Evolutionary conservation across 2,113 vertebrate genomes (phyloP), one percentile per base, ranked within the genome.

Genomic region (Centropus bengalensis): DNA sequence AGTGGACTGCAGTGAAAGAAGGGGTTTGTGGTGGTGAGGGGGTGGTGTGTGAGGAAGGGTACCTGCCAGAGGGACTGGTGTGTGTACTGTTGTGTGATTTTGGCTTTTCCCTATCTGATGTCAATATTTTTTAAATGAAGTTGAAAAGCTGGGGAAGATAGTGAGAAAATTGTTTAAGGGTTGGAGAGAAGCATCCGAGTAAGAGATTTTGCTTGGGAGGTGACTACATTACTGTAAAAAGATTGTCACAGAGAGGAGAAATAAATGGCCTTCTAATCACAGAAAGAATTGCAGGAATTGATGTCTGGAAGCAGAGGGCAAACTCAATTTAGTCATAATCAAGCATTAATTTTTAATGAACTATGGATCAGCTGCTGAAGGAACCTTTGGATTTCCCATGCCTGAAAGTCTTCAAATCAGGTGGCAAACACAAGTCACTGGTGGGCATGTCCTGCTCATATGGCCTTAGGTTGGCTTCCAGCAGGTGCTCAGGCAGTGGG

Each of bases 351-450:
- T 88, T 93, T 84, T 92, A 91, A 64, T 4, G 4, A 56, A 36
- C 44, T 4, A 1, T 68, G 69, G 21, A 67, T 86, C 30, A 45
- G 62, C 54, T 82, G 36, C 49, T 71, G 26, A 56, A 64, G 38
- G 44, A 86, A 51, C 36, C 32, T 36, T 49, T 58, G 62, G 17
- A 16, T 76, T 91, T 74, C 18, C 16, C 8, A 0, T n/a, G 14
- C 67, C 87, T 91, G 70, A 58, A 92, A 58, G 32, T 80, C 28
- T 91, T 76, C n/a, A 82, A 21, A 44, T 54, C 12, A 1, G 12
- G 6, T 26, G 54, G 62, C 0, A 2, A 62, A 51, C 5, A 49
- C 1, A 3, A 60, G 33, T 64, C 30, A 5, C 27, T 42, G 2
- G 68, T 42, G 52, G 67, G 62, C 55, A 8, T 13, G 21, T 36